Base-by-base conservation (phyloP, 2,888 invertebrate genomes). In the Calephelis perditalis region DNA sequence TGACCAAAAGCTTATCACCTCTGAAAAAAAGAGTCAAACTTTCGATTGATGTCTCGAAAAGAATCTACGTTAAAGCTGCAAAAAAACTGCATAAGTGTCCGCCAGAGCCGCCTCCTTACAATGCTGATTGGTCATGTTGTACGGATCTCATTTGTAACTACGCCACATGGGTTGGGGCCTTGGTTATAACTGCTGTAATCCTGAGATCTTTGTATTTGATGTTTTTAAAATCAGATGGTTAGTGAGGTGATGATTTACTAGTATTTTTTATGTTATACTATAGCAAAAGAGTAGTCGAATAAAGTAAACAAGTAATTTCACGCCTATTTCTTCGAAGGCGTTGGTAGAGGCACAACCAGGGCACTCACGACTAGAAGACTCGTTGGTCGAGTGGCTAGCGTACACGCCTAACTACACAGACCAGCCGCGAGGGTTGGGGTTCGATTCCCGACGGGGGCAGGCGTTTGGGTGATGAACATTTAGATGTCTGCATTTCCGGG, bases 161-260 rank as follows among this genome's bases (percentile, higher is more conserved):
- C 1, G 59, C 78, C 7, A 72, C 73, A 0, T 76, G 73, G 72
- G 70, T 71, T 0, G 79, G 78, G 0, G 74, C 70, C 1, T 57
- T 78, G 4, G 72, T 76, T 4, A 65, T 81, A 7, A 69, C 72
- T 0, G 65, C 62, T 0, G 68, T 80, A 0, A 64, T 81, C 0
- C 35, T 77, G 0, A 69, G 79, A 12, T 78, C 81, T 0, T 66
- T 82, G 7, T 80, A 79, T 64, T 64, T 80, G 35, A 70, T 77
- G 72, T 79, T 72, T 57, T 60, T 72, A 9, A 76, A 74, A 62
- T 68, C 71, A 11, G 78, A 78, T 15, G 68, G 67, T 15, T 26
- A 52, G 62, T 63, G 4, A 26, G 26, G 26, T 26, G 26, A 26
- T 26, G 26, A 26, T 3, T 2, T 26, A 26, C 3, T 26, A 26